phyloP scores from a whole-genome alignment of 1,140 invertebrate genomes.

The Hirudo medicinalis region DNA sequence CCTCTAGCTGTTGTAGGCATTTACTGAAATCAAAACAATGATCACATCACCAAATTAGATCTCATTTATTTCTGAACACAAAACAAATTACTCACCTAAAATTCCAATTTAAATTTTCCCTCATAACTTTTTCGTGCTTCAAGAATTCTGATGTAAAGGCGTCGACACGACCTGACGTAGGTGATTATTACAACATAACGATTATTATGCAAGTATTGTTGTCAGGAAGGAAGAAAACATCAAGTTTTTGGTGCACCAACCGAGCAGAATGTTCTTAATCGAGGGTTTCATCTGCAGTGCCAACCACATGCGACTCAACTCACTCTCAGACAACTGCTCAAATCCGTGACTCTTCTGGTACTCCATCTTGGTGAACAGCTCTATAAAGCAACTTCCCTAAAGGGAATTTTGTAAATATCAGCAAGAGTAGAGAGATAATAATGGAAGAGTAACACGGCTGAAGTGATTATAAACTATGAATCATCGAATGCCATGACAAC shows the following conservation, averaged over 20 bases:
- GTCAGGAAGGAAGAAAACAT: neutral
- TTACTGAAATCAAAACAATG: no score
- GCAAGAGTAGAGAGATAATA: no score
- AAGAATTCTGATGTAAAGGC: neutral
- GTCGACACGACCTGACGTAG: neutral
- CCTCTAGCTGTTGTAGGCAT: no score
- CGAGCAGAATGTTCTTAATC: neutral
- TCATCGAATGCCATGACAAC: no score
- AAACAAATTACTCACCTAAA: no score
- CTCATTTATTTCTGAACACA: no score
- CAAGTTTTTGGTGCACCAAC: neutral
- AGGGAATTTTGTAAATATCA: no score
- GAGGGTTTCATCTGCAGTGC: neutral
- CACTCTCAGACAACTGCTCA: neutral
- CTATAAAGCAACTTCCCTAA: neutral
- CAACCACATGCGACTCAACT: constrained; percentile 8
- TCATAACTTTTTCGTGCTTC: neutral
- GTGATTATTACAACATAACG: neutral
- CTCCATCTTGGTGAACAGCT: constrained; percentile 1
- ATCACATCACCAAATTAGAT: no score
- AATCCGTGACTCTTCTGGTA: constrained; percentile 4
- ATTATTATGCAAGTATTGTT: neutral
- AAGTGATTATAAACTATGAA: no score
- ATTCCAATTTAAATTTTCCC: no score
- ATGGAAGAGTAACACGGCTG: no score